Conservation (phyloP, 2,113 vertebrate genomes). For the Tragulus kanchil region DNA sequence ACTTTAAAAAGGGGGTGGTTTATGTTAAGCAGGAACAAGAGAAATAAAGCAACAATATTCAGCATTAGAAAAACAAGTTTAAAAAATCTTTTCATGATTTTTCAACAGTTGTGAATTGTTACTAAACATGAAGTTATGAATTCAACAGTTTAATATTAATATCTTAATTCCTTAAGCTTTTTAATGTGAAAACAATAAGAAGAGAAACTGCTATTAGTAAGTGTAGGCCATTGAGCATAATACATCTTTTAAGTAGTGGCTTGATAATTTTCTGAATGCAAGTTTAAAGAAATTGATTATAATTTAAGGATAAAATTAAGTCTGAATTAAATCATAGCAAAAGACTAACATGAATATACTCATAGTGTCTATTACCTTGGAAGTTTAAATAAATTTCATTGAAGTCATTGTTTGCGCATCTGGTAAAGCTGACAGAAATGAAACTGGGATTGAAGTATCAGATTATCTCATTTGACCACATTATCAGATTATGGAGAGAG, state of each 20-base stretch:
- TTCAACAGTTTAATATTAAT: not conserved
- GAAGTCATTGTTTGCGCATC: not conserved
- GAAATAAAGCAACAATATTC: not conserved
- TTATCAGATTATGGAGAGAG: not conserved
- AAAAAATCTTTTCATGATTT: not conserved
- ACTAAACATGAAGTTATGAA: too few species aligned
- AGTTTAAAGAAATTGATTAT: not conserved
- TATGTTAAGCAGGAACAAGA: not conserved
- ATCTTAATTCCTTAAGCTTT: not conserved
- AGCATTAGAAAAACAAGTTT: not conserved
- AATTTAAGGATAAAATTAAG: constrained; percentile 25
- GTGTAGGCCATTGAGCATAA: not conserved
- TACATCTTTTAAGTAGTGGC: constrained; percentile 10
- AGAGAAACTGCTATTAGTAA: not conserved
- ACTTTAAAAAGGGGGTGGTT: not conserved
- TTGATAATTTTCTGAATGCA: constrained; percentile 35
- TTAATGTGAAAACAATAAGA: not conserved
- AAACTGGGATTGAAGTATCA: not conserved
- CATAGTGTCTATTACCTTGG: not conserved
- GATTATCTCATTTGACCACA: not conserved
- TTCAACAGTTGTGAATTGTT: not conserved
- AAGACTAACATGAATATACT: not conserved
- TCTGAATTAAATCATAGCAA: not conserved
- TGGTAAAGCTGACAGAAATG: not conserved
- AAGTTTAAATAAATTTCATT: not conserved